Evolutionary conservation across 1,140 invertebrate species (phyloP), one percentile per base, ranked within the genome.

Genomic region (Cherax quadricarinatus): DNA sequence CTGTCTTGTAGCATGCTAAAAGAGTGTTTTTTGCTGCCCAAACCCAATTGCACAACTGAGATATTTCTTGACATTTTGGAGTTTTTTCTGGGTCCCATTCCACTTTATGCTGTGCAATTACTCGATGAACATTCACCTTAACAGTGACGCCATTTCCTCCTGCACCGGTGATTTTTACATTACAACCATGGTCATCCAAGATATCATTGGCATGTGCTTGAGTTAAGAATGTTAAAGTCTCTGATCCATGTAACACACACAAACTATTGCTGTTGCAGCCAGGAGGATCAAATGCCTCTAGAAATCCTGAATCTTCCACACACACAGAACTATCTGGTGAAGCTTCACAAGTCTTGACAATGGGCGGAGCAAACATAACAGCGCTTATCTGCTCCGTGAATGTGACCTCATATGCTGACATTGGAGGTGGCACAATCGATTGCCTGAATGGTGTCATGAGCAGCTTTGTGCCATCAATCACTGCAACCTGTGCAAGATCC

Each of bases 381-480:
- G 96, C 95, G 94, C 97, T 96, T 9, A 97, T 95, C 93, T 96
- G 94, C 81, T 95, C 94, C 1, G 96, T 94, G 84, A 96, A 94
- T 53, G 96, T 93, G 53, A 98, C 94, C 94, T 96, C 95, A 88
- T 96, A 96, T 75, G 97, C 96, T 80, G 96, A 96, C 97, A 98
- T 97, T 80, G 98, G 98, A 7, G 98, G 98, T 73, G 98, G 98
- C 10, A 98, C 96, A 51, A 98, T 95, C 83, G 96, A 96, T 87
- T 96, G 94, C 93, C 96, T 96, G 94, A 98, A 98, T 80, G 96
- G 96, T 16, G 98, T 98, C 49, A 98, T 80, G 41, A 97, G 95
- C 30, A 97, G 93, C 94, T 94, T 95, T 96, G 96, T 94, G 93
- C 97, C 97, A 96, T 98, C 97, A 94, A 98, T 97, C 49, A 98